Evolutionary conservation across 2,797 vertebrate species (phyloP), one percentile per base, ranked within the genome.

Genomic region (Ispidina lecontei): DNA sequence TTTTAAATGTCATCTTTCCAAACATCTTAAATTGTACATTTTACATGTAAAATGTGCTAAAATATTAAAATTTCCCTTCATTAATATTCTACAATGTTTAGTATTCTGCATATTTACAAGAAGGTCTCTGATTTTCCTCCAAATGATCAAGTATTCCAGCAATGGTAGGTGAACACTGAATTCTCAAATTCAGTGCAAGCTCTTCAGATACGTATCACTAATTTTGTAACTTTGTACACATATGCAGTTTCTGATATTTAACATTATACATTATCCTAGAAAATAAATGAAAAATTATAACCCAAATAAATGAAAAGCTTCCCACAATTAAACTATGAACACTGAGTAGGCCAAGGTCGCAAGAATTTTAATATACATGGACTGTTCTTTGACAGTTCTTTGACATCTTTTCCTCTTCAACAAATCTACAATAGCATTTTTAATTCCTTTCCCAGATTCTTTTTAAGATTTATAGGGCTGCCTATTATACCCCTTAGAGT

Each of bases 281-380:
- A 79, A 76, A 89, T n/a, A 79, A 55, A 19, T 51, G 13, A 63
- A 91, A 86, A 91, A 75, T 28, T 63, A 39, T 76, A 83, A 83
- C 29, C 25, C 41, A 85, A 89, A 87, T 76, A 73, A 94, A 16
- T 0, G 0, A 47, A 79, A 79, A 89, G 26, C 9, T 19, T 82
- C 58, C 12, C 51, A 83, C 47, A 79, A 39, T 71, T 77, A 79
- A 77, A 70, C 49, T 47, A 12, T 23, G 21, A 91, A 72, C 19
- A 74, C 12, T 68, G 49, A 71, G n/a, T 58, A 80, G 69, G 62
- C 83, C 65, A 94, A 92, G 69, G 69, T 91, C 65, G 85, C 33
- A 49, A 7, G 73, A 89, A 87, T 92, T 41, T 67, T 35, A 89
- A 80, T 68, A 74, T 56, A 74, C 15, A 52, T 52, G 8, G 44